Evolutionary conservation across 2,888 invertebrate genomes (phyloP), one percentile per base, ranked within the genome.

Genomic region (Plutella xylostella): DNA sequence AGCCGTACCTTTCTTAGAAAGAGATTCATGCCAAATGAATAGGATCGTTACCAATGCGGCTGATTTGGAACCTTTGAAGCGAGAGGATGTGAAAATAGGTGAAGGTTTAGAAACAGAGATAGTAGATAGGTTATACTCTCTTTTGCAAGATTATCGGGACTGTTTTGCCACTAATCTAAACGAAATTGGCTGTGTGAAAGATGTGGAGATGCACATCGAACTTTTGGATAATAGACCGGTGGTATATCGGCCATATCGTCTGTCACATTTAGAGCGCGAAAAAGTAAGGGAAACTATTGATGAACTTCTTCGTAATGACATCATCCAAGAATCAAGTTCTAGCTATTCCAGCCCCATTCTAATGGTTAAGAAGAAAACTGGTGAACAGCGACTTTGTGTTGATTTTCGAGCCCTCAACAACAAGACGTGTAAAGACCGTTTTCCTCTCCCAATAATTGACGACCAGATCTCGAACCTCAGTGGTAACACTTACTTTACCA

Each of bases 351-450:
- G 35, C 15, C 43, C 43, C n/a, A 34, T 42, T 12, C 14, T 42
- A 3, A 11, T 42, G 5, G 42, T 43, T 11, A n/a, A 18, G 1
- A 43, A 35, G 17, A 43, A 43, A 9, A 35, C n/a, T 12, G 35
- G 35, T 17, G 33, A 42, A 2, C n/a, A 14, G 12, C 18, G 33
- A n/a, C 42, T 33, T 28, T 41, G 41, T 28, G 30, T 41, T 4
- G 41, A 41, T 18, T 41, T 18, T 14, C 45, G 47, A 40, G 47
- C 43, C 43, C 46, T 42, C 42, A 51, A 51, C 47, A 46, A 28
- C 28, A 41, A 28, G 15, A 41, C 41, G 3, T 18, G 28, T 9
- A 42, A 42, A 25, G 43, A 43, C n/a, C 20, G 17, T 17, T 43
- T 12, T 28, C 35, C 43, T 11, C 22, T 43, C 11, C 35, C 43